These are phyloP conservation scores for Ondatra zibethicus DNA, from an alignment of 2,113 vertebrate species.

Conservation along the genomic window DNA sequence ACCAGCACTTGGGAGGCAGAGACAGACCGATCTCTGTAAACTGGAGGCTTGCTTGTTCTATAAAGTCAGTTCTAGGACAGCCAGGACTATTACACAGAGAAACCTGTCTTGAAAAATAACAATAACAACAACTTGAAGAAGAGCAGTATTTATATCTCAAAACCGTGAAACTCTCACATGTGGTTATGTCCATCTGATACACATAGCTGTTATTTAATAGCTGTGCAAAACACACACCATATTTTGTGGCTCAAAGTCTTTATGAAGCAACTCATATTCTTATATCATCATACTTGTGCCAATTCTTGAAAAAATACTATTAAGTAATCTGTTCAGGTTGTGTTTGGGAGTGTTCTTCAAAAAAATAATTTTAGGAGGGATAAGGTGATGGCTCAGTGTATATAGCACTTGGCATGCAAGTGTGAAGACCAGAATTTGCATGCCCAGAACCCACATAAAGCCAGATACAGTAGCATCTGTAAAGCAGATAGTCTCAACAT, in stretches of 20 bases:
- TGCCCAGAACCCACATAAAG: neutral
- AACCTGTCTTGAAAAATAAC: neutral
- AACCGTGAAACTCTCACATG: neutral
- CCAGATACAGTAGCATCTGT: neutral
- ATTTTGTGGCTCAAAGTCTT: conserved; percentile 29
- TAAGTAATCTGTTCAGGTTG: conserved; percentile 26
- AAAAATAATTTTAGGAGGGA: conserved; percentile 46
- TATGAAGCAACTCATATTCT: neutral
- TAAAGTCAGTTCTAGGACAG: too few species aligned
- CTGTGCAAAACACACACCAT: neutral
- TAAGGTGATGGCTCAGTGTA: neutral
- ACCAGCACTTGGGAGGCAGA: neutral
- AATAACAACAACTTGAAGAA: neutral
- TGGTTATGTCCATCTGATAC: neutral
- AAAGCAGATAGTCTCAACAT: neutral
- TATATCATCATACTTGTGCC: neutral
- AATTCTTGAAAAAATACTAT: neutral
- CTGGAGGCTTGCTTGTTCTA: too few species aligned
- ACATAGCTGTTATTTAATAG: conserved; percentile 30
- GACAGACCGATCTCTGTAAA: neutral
- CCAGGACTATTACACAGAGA: too few species aligned
- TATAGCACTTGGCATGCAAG: neutral
- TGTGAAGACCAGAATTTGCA: neutral
- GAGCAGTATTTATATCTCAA: conserved; percentile 11
- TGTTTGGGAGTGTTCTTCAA: conserved; percentile 19